Evolutionary conservation across 92 coral and sea anemone genomes (phyloP).

Genomic region (Plumapathes pennacea): DNA sequence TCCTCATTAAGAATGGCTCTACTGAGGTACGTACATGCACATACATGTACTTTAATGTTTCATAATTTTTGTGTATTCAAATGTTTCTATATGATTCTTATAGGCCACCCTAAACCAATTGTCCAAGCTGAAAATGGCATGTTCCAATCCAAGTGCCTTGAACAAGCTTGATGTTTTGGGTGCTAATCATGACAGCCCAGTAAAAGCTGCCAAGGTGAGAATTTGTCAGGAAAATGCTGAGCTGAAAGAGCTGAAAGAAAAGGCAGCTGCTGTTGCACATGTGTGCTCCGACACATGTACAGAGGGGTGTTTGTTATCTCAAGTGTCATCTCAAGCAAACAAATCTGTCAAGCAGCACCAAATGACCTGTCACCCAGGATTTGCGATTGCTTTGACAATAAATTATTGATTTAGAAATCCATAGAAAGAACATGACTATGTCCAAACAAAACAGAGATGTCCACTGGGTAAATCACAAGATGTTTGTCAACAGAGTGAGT

Average conservation of each 20-base stretch:
- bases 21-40: too few species aligned
- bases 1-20: slow-evolving; percentile 36
- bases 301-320: not conserved
- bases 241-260: slow-evolving; percentile 9
- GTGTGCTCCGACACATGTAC: not conserved
- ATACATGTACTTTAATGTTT: too few species aligned
- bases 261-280: slow-evolving; percentile 2
- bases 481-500: slow-evolving; percentile 48
- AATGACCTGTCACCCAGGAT: slow-evolving; percentile 47
- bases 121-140: slow-evolving; percentile 34
- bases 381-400: slow-evolving; percentile 22
- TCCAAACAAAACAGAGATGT: slow-evolving; percentile 41
- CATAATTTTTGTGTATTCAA: too few species aligned
- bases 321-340: not conserved
- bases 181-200: slow-evolving; percentile 19
- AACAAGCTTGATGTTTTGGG: slow-evolving; percentile 38
- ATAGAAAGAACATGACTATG: slow-evolving; percentile 30
- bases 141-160: slow-evolving; percentile 34
- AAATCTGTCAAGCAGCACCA: not conserved
- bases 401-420: slow-evolving; percentile 27
- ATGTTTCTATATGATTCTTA: not conserved
- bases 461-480: slow-evolving; percentile 70
- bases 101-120: slow-evolving; percentile 37
- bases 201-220: slow-evolving; percentile 21
- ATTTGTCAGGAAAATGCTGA: slow-evolving; percentile 1